Evolutionary conservation across 2,888 invertebrate genomes (phyloP), one percentile per base, ranked within the genome.

Genomic region (Ophraella communa): DNA sequence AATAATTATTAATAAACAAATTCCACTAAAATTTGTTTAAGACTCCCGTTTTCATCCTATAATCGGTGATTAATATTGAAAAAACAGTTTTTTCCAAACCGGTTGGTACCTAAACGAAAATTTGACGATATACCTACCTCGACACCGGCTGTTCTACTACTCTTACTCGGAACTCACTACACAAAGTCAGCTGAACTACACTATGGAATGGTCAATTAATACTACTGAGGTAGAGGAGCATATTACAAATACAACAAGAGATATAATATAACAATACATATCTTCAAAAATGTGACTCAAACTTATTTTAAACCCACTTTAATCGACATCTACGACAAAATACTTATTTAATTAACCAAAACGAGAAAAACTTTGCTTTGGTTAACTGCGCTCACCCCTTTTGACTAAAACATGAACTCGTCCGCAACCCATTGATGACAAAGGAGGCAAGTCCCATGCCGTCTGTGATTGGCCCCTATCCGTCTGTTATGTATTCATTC

Each of bases 371-470:
- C n/a, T 14, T 14, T 14, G 3, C 17, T 4, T 17, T 39, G 4
- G 7, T 17, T 39, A 39, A 7, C 7, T 33, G 61, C 65, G 59
- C 62, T 69, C 72, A 60, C 65, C 74, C 74, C 83, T 81, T 77
- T 76, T 73, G 74, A 77, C 79, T 78, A 5, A 73, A 78, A 79
- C 82, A 83, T 87, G 84, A 85, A 87, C 86, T 85, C 84, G 84
- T 82, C 88, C 86, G 84, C 85, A 84, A 85, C 86, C 86, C 88
- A 88, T 88, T 88, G 88, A 88, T 88, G 88, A 88, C 87, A 87
- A 87, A 88, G 87, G 87, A 70, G 70, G 65, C 66, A 65, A 70
- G 65, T 66, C 68, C 80, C 82, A 84, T 84, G 84, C 84, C 83
- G 83, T 80, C 81, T 84, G 83, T 85, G 85, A 88, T 88, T 88